A percentile compares a stretch with the other conserved stretches of the same genome.
Evolutionary conservation across 2,113 vertebrate genomes (phyloP).

Genomic region (Etheostoma cragini): DNA sequence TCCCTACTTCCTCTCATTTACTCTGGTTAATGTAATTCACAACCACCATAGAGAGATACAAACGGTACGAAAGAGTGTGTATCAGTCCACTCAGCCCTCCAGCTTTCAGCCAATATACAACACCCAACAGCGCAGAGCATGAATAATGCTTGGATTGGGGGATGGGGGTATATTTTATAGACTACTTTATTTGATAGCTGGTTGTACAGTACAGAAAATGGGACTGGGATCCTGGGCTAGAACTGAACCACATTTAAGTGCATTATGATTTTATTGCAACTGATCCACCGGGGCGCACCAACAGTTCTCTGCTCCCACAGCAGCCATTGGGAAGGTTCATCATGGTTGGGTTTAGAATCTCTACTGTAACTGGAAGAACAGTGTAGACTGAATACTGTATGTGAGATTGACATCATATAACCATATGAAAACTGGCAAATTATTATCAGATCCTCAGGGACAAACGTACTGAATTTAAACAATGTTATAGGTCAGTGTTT

Average conservation of each 20-base stretch:
- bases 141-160: neutral
- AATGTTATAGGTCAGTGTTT: neutral
- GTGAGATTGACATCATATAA: neutral
- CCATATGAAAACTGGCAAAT: neutral
- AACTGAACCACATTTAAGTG: constrained; percentile 5
- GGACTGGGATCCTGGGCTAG: neutral
- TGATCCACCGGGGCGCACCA: neutral
- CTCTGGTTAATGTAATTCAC: neutral
- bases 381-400: neutral
- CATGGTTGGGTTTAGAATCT: neutral
- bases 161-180: constrained; percentile 5
- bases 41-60: neutral
- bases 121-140: neutral
- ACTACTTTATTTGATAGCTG: constrained; percentile 1
- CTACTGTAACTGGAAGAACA: neutral
- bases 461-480: neutral
- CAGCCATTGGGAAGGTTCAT: constrained; percentile 7
- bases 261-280: constrained; percentile 8
- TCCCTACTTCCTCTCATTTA: neutral
- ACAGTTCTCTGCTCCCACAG: neutral
- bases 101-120: constrained; percentile 16
- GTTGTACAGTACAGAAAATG: neutral
- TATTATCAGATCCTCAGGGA: neutral
- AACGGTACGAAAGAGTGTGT: neutral
- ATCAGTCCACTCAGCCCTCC: neutral